Percentiles rank a stretch among this genome's conserved stretches.
Evolutionary conservation across 2,888 invertebrate species (phyloP).

Genomic region (Caenorhabditis parvicauda): DNA sequence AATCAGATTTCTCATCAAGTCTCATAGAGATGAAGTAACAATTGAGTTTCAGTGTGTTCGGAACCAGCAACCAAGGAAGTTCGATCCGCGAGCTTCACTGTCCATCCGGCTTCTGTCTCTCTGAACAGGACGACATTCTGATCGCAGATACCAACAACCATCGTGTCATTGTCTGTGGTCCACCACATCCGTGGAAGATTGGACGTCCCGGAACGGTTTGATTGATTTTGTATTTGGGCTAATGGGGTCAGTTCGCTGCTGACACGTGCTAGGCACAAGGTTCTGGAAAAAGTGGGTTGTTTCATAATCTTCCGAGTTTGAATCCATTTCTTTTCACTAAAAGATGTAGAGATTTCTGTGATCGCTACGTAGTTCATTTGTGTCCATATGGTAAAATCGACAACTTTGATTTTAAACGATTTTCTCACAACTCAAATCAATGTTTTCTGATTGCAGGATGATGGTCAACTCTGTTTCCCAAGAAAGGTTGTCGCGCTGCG

Average conservation of each 20-base stretch:
- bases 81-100: constrained; percentile 50
- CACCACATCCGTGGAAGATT: constrained; percentile 45
- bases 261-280: too few species aligned
- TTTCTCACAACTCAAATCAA: background rate
- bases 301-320: background rate
- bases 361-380: background rate
- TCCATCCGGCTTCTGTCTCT: constrained; percentile 53
- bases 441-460: constrained; percentile 22
- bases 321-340: background rate
- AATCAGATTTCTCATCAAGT: background rate
- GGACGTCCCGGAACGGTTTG: constrained; percentile 40
- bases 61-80: constrained; percentile 40
- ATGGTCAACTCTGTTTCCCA: constrained; percentile 55
- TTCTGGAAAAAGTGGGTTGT: background rate
- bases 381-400: too few species aligned
- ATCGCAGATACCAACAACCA: constrained; percentile 59
- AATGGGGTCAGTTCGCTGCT: too few species aligned
- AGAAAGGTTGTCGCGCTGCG: constrained; percentile 46
- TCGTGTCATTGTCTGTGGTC: constrained; percentile 50
- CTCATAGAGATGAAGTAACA: background rate
- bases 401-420: too few species aligned
- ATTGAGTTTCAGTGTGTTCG: constrained; percentile 27
- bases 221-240: background rate
- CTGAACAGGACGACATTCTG: constrained; percentile 52
- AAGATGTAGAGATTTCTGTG: background rate